Evolutionary conservation across 2,113 vertebrate genomes (phyloP).

Genomic region (Catharus bicknelli): DNA sequence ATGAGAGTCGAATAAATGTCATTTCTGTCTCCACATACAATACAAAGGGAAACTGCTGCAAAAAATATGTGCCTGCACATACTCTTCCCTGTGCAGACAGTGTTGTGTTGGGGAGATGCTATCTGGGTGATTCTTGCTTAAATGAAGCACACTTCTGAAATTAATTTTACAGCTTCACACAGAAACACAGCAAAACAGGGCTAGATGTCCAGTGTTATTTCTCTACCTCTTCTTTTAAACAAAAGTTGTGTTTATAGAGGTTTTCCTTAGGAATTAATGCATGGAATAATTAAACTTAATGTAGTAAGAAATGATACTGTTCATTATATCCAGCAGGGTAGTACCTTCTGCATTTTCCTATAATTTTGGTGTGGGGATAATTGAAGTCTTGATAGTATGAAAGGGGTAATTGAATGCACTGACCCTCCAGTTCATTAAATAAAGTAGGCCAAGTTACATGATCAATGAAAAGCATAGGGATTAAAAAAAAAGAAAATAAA

Average conservation of each 20-base stretch:
- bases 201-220: background rate
- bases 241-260: slow-evolving; percentile 54
- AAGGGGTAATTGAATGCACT: slow-evolving; percentile 89
- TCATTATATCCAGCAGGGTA: slow-evolving; percentile 73
- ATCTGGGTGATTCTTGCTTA: slow-evolving; percentile 15
- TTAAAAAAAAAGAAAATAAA: slow-evolving; percentile 68
- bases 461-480: slow-evolving; percentile 76
- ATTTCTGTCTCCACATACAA: slow-evolving; percentile 23
- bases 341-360: slow-evolving; percentile 76
- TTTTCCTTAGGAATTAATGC: slow-evolving; percentile 71
- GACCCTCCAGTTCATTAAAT: slow-evolving; percentile 94
- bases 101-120: background rate
- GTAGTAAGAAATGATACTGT: slow-evolving; percentile 77
- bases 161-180: slow-evolving; percentile 34
- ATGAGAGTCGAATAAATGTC: slow-evolving; percentile 53
- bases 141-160: background rate
- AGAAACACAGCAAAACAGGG: background rate
- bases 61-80: slow-evolving; percentile 40
- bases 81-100: slow-evolving; percentile 13
- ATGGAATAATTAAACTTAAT: slow-evolving; percentile 81
- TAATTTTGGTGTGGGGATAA: slow-evolving; percentile 89
- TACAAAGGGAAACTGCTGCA: slow-evolving; percentile 40
- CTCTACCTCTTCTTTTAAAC: background rate
- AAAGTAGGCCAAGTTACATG: slow-evolving; percentile 85
- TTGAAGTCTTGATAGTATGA: slow-evolving; percentile 88